phyloP scores from a whole-genome alignment of 2,113 vertebrate species.

The Onychostruthus taczanowskii region DNA sequence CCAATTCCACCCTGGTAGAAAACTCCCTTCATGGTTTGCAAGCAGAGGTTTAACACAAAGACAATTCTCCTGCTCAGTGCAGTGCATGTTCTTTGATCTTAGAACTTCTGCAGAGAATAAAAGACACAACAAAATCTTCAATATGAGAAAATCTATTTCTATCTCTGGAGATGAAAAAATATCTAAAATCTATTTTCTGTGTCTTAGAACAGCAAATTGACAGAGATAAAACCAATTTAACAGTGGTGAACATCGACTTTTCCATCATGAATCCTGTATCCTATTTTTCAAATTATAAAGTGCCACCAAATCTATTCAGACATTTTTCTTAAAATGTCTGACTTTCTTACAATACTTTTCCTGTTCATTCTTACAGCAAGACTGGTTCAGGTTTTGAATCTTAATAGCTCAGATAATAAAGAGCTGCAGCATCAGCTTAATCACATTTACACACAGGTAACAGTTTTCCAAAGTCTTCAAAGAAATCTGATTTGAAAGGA shows the following conservation, averaged over 20 bases:
- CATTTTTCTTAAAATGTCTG: neutral
- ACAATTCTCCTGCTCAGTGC: neutral
- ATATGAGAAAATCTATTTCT: neutral
- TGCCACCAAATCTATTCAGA: neutral
- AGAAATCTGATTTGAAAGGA: constrained; percentile 1
- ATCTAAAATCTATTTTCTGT: neutral
- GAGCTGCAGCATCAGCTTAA: neutral
- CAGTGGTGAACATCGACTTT: neutral
- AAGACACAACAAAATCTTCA: neutral
- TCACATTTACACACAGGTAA: neutral
- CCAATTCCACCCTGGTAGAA: neutral
- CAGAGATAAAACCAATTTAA: neutral
- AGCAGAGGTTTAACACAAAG: neutral
- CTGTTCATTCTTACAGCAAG: neutral
- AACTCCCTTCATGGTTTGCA: neutral
- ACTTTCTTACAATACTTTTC: neutral
- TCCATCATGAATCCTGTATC: neutral
- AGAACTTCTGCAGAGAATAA: neutral
- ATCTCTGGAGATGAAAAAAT: neutral
- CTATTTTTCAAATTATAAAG: neutral
- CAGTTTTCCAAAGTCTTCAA: neutral
- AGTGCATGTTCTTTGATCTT: neutral
- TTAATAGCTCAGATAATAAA: neutral
- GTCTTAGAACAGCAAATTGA: neutral
- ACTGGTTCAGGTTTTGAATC: neutral